phyloP scores from a whole-genome alignment of 2,797 vertebrate genomes.

The Dermochelys coriacea region DNA sequence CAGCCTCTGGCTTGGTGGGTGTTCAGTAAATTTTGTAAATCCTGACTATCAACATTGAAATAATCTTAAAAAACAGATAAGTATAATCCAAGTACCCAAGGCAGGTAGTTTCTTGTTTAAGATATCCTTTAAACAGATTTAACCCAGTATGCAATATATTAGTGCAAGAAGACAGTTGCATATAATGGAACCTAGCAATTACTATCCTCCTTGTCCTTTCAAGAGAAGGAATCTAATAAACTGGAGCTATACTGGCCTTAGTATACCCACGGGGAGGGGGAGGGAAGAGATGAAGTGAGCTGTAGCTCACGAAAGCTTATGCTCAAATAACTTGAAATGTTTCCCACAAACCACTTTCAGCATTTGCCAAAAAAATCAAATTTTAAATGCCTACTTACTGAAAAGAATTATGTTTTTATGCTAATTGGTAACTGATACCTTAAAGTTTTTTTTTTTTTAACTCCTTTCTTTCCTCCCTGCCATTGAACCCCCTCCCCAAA shows the following conservation, averaged over 20 bases:
- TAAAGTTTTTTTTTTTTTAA: not conserved
- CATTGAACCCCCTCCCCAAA: not conserved
- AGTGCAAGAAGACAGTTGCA: not conserved
- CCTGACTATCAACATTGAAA: not conserved
- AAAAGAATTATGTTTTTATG: not conserved
- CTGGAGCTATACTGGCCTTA: not conserved
- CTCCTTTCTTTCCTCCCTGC: not conserved
- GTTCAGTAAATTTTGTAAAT: not conserved
- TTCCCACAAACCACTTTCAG: fast-evolving
- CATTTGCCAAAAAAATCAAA: not conserved
- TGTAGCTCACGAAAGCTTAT: no score
- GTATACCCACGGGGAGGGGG: not conserved
- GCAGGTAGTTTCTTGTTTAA: not conserved
- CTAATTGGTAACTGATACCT: not conserved
- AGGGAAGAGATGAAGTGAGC: no score
- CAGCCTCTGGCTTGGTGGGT: not conserved
- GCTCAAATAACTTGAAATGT: fast-evolving
- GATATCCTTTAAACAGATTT: not conserved
- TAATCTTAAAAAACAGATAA: not conserved
- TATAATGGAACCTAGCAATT: not conserved
- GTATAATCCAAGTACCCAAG: not conserved
- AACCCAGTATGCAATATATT: not conserved
- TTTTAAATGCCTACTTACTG: not conserved
- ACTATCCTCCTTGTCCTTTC: not conserved
- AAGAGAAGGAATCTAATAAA: not conserved